These are phyloP conservation scores for Protobothrops flavoviridis DNA, from an alignment of 2,113 vertebrate genomes.

Conservation along the genomic window DNA sequence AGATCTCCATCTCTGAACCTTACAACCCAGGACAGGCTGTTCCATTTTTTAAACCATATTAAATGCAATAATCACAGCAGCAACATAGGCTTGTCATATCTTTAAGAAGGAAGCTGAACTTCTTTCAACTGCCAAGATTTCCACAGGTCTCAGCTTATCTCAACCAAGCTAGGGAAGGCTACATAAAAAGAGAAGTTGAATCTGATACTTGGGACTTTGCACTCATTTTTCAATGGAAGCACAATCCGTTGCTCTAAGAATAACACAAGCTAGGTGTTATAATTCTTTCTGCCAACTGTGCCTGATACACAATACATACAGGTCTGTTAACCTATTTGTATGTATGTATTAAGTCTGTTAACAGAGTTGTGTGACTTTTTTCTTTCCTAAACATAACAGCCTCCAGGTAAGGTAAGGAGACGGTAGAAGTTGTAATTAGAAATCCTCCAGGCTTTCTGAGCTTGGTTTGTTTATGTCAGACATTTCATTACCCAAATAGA, in stretches of 20 bases:
- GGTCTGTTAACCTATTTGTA: background rate
- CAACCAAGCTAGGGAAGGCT: background rate
- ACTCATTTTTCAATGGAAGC: background rate
- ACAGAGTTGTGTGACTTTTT: background rate
- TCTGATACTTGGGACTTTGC: background rate
- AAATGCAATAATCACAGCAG: background rate
- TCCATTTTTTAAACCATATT: background rate
- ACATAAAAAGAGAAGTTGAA: background rate
- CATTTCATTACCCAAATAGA: background rate
- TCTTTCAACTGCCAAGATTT: background rate
- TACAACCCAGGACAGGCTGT: background rate
- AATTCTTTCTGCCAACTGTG: background rate
- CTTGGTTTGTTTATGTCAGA: background rate
- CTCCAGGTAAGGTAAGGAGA: background rate
- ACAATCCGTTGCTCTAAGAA: background rate
- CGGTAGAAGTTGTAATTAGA: background rate
- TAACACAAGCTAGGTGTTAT: background rate
- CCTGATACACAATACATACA: background rate
- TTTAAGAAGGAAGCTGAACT: background rate
- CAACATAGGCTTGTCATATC: background rate
- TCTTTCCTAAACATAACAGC: background rate
- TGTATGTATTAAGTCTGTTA: background rate
- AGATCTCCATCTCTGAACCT: background rate
- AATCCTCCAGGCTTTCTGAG: background rate
- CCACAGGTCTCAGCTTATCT: background rate